Percentiles rank a stretch among this genome's conserved stretches.
Evolutionary conservation across 2,888 invertebrate genomes (phyloP).

Genomic region (Cremastinae sp.): DNA sequence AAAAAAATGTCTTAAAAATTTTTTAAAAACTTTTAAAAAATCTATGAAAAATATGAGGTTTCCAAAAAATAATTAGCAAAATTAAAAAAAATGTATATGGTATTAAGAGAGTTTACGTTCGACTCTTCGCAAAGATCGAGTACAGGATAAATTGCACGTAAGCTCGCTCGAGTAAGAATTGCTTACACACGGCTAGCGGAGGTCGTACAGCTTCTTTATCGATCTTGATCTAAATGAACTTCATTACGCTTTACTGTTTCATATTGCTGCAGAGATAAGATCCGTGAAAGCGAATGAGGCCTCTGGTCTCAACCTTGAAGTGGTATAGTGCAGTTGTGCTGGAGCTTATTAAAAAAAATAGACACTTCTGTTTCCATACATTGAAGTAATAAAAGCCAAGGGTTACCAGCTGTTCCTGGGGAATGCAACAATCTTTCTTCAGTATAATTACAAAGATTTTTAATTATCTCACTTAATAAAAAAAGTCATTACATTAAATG

Average conservation of each 20-base stretch:
- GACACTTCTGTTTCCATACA: not conserved
- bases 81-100: not conserved
- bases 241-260: constrained; percentile 72
- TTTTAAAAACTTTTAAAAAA: too few species aligned
- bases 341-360: constrained; percentile 1
- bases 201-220: constrained; percentile 63
- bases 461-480: too few species aligned
- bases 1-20: too few species aligned
- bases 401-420: too few species aligned
- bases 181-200: constrained; percentile 17
- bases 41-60: too few species aligned
- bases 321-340: constrained; percentile 26
- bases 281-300: constrained; percentile 54
- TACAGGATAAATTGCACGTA: not conserved
- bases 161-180: not conserved
- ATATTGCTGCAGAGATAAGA: constrained; percentile 67
- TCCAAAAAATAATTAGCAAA: too few species aligned
- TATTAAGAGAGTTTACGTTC: not conserved
- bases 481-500: too few species aligned
- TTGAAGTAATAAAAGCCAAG: too few species aligned
- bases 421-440: too few species aligned
- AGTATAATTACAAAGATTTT: too few species aligned
- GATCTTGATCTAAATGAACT: constrained; percentile 71
- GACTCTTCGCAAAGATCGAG: not conserved
- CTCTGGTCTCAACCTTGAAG: constrained; percentile 39